Percentiles rank a stretch among this genome's conserved stretches.
Evolutionary conservation across 1,140 invertebrate genomes (phyloP).

Genomic region (Pteromalus puparum): DNA sequence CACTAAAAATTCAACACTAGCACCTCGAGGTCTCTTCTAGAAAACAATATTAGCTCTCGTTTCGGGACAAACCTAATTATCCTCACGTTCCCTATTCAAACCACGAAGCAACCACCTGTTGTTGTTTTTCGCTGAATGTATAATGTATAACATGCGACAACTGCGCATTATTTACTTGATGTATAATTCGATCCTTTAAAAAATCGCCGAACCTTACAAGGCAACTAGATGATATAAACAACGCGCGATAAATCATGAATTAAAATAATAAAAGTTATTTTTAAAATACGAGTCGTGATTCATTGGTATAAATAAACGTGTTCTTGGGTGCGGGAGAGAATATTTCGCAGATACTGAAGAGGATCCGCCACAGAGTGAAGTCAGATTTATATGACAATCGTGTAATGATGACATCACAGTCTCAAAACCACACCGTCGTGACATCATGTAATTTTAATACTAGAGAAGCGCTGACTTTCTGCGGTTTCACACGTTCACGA

Average conservation of each 20-base stretch:
- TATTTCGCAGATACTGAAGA: too few species aligned
- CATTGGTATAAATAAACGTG: too few species aligned
- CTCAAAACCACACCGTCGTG: neutral
- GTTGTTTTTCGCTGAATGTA: neutral
- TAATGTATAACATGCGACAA: neutral
- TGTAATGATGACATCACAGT: neutral
- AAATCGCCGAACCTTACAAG: neutral
- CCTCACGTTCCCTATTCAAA: neutral
- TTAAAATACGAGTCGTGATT: too few species aligned
- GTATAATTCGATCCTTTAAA: neutral
- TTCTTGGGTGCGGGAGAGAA: too few species aligned
- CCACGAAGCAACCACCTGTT: neutral
- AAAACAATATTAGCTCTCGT: neutral
- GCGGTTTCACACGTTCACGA: too few species aligned
- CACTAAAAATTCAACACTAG: neutral
- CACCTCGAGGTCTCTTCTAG: too few species aligned
- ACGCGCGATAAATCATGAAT: too few species aligned
- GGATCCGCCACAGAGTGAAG: too few species aligned
- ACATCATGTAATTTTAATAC: constrained; percentile 25
- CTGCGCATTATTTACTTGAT: neutral
- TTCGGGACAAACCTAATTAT: neutral
- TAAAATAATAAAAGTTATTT: too few species aligned
- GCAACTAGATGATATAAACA: too few species aligned
- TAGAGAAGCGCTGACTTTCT: too few species aligned
- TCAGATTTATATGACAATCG: neutral